phyloP scores from a whole-genome alignment of 2,888 invertebrate genomes.

The Zygaena filipendulae region DNA sequence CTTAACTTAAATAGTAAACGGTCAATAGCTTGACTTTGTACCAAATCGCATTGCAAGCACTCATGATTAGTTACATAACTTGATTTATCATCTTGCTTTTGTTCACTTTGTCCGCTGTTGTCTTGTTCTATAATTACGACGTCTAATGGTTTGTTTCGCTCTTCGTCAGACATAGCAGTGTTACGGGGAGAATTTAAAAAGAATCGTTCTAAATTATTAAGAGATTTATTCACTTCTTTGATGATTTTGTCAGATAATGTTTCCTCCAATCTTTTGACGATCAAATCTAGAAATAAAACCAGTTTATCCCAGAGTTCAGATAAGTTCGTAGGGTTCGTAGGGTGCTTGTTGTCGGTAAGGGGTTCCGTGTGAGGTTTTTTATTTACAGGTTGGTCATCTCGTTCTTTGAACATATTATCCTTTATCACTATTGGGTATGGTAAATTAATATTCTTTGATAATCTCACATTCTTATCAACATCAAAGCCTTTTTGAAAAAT shows the following conservation, averaged over 20 bases:
- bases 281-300: conserved; percentile 28
- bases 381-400: conserved; percentile 20
- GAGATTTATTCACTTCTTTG: conserved; percentile 29
- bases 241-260: conserved; percentile 34
- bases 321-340: conserved; percentile 22
- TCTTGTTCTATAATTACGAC: too few species aligned
- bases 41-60: conserved; percentile 35
- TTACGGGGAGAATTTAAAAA: too few species aligned
- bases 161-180: too few species aligned
- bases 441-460: conserved; percentile 24
- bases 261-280: conserved; percentile 36
- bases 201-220: conserved; percentile 9
- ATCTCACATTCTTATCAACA: conserved; percentile 14
- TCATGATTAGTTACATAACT: too few species aligned
- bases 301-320: conserved; percentile 38
- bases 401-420: conserved; percentile 24
- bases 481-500: conserved; percentile 25
- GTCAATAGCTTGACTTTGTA: conserved; percentile 36
- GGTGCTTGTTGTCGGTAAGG: too few species aligned
- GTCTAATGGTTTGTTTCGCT: too few species aligned
- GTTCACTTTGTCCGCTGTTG: too few species aligned
- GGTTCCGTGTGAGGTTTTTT: too few species aligned
- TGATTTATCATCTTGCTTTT: too few species aligned
- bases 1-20: conserved; percentile 29
- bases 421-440: too few species aligned